Evolutionary conservation across 2,113 vertebrate genomes (phyloP), one percentile per base, ranked within the genome.

Genomic region (Pipa parva): DNA sequence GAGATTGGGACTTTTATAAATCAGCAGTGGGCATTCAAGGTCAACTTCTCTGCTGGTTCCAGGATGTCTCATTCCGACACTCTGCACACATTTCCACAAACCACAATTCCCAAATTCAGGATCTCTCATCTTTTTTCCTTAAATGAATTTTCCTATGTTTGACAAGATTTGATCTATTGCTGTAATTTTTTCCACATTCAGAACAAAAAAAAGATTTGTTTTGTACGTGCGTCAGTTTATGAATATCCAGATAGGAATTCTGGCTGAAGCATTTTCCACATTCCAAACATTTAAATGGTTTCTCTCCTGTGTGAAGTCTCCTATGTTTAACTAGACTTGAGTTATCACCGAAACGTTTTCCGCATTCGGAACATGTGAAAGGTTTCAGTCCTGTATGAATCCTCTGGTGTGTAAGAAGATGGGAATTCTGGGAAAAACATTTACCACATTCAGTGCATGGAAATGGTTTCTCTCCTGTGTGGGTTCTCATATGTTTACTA

Each of bases 371-470:
- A 37, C 56, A 58, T 1, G 56, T 22, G 21, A 58, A 37, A 5
- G 56, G 56, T 20, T 58, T 58, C 29, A 37, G 31, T 2, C 58
- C 58, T 5, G 36, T 45, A 15, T 59, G 58, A 26, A 42, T 10
- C 22, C 37, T 59, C 58, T 42, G 36, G 17, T 59, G 58, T 12
- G 17, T 11, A 45, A 22, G 18, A n/a, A 59, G 37, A 45, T 59
- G 37, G 6, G 36, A 24, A n/a, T 36, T 60, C 15, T 21, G 36
- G 9, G 20, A 27, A 15, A 45, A 46, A 25, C 33, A 15, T 25
- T 46, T 56, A 7, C 52, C 52, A 9, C 52, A 56, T 3, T 56
- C 27, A 8, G 27, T 8, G n/a, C n/a, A n/a, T n/a, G n/a, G n/a
- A n/a, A n/a, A n/a, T n/a, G n/a, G n/a, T n/a, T n/a, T n/a, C n/a